These are phyloP conservation scores for Stegodyphus mimosarum DNA, from an alignment of 1,140 invertebrate genomes.

Conservation along the genomic window DNA sequence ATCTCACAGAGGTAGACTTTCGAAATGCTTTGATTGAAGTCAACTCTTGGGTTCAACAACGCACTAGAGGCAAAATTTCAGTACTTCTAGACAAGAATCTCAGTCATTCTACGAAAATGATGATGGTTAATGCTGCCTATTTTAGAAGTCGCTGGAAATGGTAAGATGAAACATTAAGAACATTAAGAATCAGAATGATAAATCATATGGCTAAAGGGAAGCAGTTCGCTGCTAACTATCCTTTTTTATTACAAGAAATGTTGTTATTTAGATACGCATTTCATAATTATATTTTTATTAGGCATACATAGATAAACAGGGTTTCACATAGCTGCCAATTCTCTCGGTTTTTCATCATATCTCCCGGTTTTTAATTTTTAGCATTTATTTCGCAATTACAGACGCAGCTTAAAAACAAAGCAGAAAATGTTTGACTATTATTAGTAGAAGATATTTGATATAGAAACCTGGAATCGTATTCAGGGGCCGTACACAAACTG, in stretches of 20 bases:
- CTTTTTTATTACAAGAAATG: background rate
- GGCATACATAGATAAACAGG: background rate
- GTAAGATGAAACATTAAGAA: background rate
- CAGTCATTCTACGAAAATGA: constrained; percentile 66
- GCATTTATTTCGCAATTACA: no score
- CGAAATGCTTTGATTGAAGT: constrained; percentile 73
- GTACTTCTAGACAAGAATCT: constrained; percentile 69
- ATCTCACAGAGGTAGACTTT: constrained; percentile 76
- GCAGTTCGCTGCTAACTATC: background rate
- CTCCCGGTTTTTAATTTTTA: no score
- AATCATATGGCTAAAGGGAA: no score
- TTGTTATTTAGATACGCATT: background rate
- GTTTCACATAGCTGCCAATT: background rate
- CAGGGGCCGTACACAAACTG: no score
- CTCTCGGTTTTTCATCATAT: background rate
- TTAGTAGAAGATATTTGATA: no score
- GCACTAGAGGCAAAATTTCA: constrained; percentile 77
- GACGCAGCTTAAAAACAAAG: no score
- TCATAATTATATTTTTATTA: background rate
- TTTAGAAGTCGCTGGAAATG: constrained; percentile 83
- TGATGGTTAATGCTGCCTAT: constrained; percentile 80
- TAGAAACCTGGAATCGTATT: no score
- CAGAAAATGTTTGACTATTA: no score
- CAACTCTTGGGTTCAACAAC: constrained; percentile 79
- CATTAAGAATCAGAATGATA: no score